These are phyloP conservation scores for Tanytarsus gracilentus DNA, from an alignment of 2,888 invertebrate species.

Conservation along the genomic window DNA sequence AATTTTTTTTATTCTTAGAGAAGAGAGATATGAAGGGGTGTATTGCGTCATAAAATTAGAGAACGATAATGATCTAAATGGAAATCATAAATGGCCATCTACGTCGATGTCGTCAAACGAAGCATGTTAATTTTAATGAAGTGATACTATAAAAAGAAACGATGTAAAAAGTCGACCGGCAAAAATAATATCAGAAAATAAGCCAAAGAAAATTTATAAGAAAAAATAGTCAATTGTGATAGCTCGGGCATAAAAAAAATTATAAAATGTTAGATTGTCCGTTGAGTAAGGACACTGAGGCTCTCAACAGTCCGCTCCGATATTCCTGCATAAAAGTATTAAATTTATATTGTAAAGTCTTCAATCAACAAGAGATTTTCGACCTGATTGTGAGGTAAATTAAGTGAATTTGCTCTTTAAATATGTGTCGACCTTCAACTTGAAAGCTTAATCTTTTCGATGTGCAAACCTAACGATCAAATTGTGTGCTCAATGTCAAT, in stretches of 20 bases:
- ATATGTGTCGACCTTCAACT: conserved; percentile 20
- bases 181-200: background rate
- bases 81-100: background rate
- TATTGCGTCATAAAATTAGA: conserved; percentile 10
- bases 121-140: conserved; percentile 15
- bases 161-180: background rate
- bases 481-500: conserved; percentile 11
- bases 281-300: conserved; percentile 51
- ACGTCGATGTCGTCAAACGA: background rate
- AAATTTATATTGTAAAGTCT: conserved; percentile 79
- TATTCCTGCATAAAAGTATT: conserved; percentile 75
- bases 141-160: conserved; percentile 9
- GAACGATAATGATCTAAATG: background rate
- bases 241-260: too few species aligned
- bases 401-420: background rate
- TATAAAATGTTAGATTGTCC: conserved; percentile 55
- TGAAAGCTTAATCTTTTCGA: too few species aligned
- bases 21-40: background rate
- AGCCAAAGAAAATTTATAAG: conserved; percentile 12
- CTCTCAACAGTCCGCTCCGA: conserved; percentile 51
- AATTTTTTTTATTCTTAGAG: too few species aligned
- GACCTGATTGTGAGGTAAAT: conserved; percentile 68
- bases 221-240: conserved; percentile 30
- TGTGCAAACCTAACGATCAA: conserved; percentile 1
- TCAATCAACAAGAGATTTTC: conserved; percentile 69